Percentiles rank a stretch among this genome's conserved stretches.
phyloP scores from a whole-genome alignment of 2,797 vertebrate genomes.

The Enteromius anoplus region DNA sequence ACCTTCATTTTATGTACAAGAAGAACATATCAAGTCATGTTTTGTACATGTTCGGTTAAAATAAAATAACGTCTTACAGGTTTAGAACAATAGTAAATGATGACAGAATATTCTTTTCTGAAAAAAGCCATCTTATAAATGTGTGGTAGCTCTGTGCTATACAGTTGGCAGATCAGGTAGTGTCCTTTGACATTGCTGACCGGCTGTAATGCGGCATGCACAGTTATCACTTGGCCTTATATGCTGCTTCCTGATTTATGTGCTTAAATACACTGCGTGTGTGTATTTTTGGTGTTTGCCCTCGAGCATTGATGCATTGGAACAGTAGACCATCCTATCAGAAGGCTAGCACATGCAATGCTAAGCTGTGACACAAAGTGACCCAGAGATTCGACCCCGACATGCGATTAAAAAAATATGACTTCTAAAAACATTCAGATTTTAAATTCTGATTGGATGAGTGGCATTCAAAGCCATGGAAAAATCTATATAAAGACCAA shows the following conservation, averaged over 20 bases:
- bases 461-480: background rate
- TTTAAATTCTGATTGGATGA: background rate
- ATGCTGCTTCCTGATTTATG: constrained; percentile 41
- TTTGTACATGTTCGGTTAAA: background rate
- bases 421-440: background rate
- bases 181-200: constrained; percentile 50
- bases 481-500: background rate
- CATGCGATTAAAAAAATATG: background rate
- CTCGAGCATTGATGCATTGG: constrained; percentile 44
- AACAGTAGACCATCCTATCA: constrained; percentile 34
- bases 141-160: background rate
- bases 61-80: background rate
- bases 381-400: constrained; percentile 7
- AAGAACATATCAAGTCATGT: background rate
- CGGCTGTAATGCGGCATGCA: constrained; percentile 24
- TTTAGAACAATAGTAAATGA: background rate
- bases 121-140: background rate
- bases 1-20: background rate
- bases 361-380: background rate
- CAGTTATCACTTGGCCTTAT: constrained; percentile 41
- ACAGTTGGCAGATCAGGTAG: constrained; percentile 25
- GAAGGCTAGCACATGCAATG: constrained; percentile 3
- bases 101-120: background rate
- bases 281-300: constrained; percentile 45
- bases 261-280: constrained; percentile 35